Percentiles rank a stretch among this genome's conserved stretches.
Conservation (phyloP, 2,113 vertebrate genomes). For the Agapornis roseicollis region DNA sequence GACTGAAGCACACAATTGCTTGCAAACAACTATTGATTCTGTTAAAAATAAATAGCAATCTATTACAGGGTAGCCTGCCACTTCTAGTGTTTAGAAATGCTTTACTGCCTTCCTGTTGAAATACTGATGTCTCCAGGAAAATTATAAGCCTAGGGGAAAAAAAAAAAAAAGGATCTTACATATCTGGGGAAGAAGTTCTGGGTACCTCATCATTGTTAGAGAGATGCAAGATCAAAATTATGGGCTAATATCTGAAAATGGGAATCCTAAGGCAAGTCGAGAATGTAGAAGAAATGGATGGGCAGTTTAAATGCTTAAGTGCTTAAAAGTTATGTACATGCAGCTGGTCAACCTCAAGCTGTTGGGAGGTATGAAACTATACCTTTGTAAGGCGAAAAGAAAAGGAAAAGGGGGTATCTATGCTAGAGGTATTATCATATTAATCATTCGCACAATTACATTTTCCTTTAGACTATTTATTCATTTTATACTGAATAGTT, state of each 20-base stretch:
- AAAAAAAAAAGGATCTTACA: background rate
- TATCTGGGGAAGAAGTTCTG: background rate
- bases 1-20: conserved; percentile 65
- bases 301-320: background rate
- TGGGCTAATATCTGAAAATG: background rate
- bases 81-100: conserved; percentile 61
- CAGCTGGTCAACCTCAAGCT: background rate
- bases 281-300: background rate
- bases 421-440: background rate
- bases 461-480: conserved; percentile 8
- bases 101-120: conserved; percentile 70
- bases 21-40: conserved; percentile 76
- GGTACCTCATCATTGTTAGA: background rate
- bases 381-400: background rate
- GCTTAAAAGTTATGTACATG: background rate
- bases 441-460: background rate
- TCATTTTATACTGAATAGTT: background rate
- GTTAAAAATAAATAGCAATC: conserved; percentile 78
- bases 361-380: background rate
- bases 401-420: background rate
- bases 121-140: conserved; percentile 57
- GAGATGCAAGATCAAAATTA: background rate
- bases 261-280: background rate
- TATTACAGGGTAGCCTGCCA: conserved; percentile 55
- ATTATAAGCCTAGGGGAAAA: background rate